Evolutionary conservation across 2,113 vertebrate genomes (phyloP), one percentile per base, ranked within the genome.

Genomic region (Bucco capensis): DNA sequence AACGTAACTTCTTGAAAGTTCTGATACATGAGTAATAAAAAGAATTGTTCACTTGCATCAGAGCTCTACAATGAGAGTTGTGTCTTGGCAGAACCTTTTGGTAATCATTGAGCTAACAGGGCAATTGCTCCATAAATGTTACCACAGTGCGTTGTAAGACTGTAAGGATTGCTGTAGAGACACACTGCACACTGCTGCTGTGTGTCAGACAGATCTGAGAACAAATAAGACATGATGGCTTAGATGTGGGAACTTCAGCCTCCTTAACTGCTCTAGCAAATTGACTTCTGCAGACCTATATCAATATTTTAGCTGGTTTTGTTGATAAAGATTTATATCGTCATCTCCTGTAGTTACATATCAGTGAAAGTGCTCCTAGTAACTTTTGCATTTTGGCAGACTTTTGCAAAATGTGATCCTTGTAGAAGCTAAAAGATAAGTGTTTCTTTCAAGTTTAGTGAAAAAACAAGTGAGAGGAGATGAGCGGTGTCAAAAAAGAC

Each of bases 241-340:
- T n/a, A 47, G 50, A 17, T 33, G 12, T 23, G 33, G 24, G 22
- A 60, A 54, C 14, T 86, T 42, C 31, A 42, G 4, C 6, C 31
- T 79, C n/a, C 23, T 35, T 30, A 14, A 2, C 46, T 0, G 0
- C 62, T 38, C 40, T 23, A 58, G 23, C 0, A 2, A 44, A 75
- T 33, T 16, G 38, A 2, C 40, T 73, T 53, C 47, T 54, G 28
- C 4, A 0, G 1, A 6, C 30, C 31, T 88, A 28, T 19, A 8
- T 37, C 42, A 78, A 21, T 22, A 16, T 9, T 87, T 83, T 44
- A 58, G 9, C 3, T 7, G 5, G 0, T 44, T 80, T 77, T 53
- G 27, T 44, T 56, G 51, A 76, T 14, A 58, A 58, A 42, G 9
- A 5, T 44, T 85, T 70, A 35, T 31, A 58, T 3, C 22, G 44